Conservation (phyloP, 2,888 invertebrate species). For the Parnassius mnemosyne region DNA sequence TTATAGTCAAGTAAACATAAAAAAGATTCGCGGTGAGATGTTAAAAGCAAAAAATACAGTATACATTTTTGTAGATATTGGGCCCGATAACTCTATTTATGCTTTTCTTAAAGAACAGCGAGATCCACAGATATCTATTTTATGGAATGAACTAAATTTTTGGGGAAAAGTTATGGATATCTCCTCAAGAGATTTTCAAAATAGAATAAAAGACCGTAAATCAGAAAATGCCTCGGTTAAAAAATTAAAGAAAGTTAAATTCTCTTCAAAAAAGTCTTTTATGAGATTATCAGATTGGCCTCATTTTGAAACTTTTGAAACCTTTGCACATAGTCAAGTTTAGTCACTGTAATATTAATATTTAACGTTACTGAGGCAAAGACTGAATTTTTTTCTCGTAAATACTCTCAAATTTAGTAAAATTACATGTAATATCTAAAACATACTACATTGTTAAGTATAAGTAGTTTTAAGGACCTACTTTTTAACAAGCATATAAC, state of each 20-base stretch:
- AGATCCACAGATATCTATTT: constrained; percentile 51
- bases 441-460: no score
- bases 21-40: constrained; percentile 68
- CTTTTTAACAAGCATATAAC: no score
- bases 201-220: constrained; percentile 30
- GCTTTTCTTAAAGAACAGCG: constrained; percentile 68
- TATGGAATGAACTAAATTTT: constrained; percentile 66
- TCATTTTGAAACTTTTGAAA: constrained; percentile 46
- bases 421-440: no score
- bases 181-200: constrained; percentile 37
- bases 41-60: constrained; percentile 59
- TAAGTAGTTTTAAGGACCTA: no score
- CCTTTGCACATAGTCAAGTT: constrained; percentile 62
- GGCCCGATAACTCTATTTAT: constrained; percentile 68
- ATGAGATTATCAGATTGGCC: constrained; percentile 50
- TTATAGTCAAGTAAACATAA: constrained; percentile 67
- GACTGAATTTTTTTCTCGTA: constrained; percentile 69
- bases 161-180: constrained; percentile 56
- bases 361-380: constrained; percentile 66
- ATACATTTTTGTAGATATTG: constrained; percentile 65
- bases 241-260: constrained; percentile 30
- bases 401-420: constrained; percentile 30
- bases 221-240: constrained; percentile 26
- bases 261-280: constrained; percentile 42
- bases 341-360: constrained; percentile 49